Conservation (phyloP, 2,797 vertebrate genomes). For the Sebastes glaucus region DNA sequence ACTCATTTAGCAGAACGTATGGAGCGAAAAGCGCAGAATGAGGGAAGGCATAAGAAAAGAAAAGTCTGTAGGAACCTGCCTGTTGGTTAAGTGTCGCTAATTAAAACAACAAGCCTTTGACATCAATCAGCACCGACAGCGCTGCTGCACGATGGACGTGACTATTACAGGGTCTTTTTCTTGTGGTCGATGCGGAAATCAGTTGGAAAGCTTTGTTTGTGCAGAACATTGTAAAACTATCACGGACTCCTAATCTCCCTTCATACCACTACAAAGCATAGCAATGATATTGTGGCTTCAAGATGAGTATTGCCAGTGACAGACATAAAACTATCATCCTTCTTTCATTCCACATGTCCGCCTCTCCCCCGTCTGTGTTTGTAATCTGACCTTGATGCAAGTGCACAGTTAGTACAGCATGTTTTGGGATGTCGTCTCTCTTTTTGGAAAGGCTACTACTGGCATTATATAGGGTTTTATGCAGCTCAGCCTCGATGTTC, state of each 20-base stretch:
- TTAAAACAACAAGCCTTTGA: conserved; percentile 27
- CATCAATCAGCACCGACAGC: conserved; percentile 13
- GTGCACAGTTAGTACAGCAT: not conserved
- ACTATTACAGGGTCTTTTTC: conserved; percentile 26
- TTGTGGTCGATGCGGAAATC: conserved; percentile 56
- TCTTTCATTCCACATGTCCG: not conserved
- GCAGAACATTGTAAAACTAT: conserved; percentile 30
- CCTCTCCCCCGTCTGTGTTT: not conserved
- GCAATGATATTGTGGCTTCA: conserved; percentile 36
- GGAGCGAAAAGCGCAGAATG: not conserved
- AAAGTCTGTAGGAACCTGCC: not conserved
- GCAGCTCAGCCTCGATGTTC: not conserved
- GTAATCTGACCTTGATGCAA: conserved; percentile 17
- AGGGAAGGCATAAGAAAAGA: not conserved
- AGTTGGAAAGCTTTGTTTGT: conserved; percentile 49
- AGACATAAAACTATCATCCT: conserved; percentile 30
- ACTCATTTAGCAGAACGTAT: not conserved
- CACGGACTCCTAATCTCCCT: conserved; percentile 16
- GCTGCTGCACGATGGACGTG: conserved; percentile 4
- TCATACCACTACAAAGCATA: conserved; percentile 57
- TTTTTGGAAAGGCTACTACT: not conserved
- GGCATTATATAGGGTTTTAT: not conserved
- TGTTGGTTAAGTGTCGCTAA: conserved; percentile 6
- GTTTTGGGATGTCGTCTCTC: not conserved
- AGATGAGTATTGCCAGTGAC: conserved; percentile 54